Evolutionary conservation across 1,140 invertebrate species (phyloP), one percentile per base, ranked within the genome.

Genomic region (Bombus waltoni): DNA sequence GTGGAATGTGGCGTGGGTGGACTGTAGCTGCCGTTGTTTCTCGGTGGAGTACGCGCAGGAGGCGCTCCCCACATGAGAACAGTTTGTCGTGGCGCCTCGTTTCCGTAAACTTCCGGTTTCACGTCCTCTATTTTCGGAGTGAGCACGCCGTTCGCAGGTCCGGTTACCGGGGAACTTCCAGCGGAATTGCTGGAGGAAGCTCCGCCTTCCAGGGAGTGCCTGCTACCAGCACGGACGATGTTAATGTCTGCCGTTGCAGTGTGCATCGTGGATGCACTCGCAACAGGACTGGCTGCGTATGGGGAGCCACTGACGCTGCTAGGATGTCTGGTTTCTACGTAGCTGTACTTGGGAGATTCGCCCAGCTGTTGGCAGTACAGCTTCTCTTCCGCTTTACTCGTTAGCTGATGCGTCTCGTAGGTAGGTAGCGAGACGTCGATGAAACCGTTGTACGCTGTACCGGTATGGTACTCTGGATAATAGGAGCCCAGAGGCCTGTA

Each of bases 1-100:
- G 94, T 93, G 4, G 93, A 93, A 53, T 95, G 94, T 11, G 93
- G 93, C 22, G 95, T 94, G 8, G 96, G 94, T 35, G 95, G 95
- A 75, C 96, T 94, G 74, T 95, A 95, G 78, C 94, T 95, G 11
- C 95, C 93, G 90, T 94, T 94, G 86, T 94, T 93, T 75, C 94
- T 92, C 70, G 95, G 93, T 65, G 94, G 93, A 79, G 94, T 95
- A 72, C 94, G 89, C 10, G 88, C 95, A 66, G 89, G 96, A 89
- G 89, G 97, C 92, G 91, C 94, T 4, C 97, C 98, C 97, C 98
- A 98, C 98, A 98, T 98, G 6, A 98, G 96, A 32, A 98, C 98
- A 2, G 98, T 98, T 94, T 98, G 98, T 38, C 98, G 95, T 0
- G 97, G 96, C 42, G 96, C 95, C 79, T 97, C 96, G 18, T 86